These are phyloP conservation scores for Cydia fagiglandana DNA, from an alignment of 1,140 invertebrate genomes.

Conservation along the genomic window DNA sequence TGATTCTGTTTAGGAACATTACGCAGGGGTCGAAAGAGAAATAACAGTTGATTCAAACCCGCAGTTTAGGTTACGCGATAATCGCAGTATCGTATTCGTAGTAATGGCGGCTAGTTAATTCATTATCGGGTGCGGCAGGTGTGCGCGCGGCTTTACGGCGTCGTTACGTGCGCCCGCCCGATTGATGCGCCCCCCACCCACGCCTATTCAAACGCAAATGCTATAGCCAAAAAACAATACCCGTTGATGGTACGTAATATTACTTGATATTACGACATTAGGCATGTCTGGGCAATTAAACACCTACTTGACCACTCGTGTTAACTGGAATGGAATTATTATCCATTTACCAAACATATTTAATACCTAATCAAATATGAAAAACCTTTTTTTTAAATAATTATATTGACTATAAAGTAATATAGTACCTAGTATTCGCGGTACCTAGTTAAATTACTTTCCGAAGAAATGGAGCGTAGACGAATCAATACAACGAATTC, in stretches of 20 bases:
- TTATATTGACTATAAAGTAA: conserved; percentile 48
- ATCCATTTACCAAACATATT: not conserved
- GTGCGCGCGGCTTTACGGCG: conserved; percentile 64
- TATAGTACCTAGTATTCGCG: conserved; percentile 51
- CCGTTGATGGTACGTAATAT: conserved; percentile 52
- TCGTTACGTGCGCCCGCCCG: conserved; percentile 52
- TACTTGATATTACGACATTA: not conserved
- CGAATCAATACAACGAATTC: conserved; percentile 75
- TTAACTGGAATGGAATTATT: conserved; percentile 39
- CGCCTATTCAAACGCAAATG: conserved; percentile 27
- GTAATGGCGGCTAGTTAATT: conserved; percentile 68
- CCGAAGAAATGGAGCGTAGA: conserved; percentile 71
- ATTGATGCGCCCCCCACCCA: conserved; percentile 14
- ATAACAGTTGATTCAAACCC: conserved; percentile 47
- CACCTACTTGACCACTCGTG: conserved; percentile 57
- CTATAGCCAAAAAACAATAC: conserved; percentile 34
- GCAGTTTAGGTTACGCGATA: conserved; percentile 56
- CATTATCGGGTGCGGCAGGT: conserved; percentile 69
- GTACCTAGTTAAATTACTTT: conserved; percentile 71
- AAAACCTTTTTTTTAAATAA: not conserved
- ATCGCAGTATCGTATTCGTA: conserved; percentile 58
- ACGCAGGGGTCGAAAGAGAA: conserved; percentile 39
- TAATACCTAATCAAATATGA: not conserved
- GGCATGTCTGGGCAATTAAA: not conserved
- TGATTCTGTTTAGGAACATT: not conserved